Evolutionary conservation across 2,113 vertebrate species (phyloP).

Genomic region (Amphiprion percula): DNA sequence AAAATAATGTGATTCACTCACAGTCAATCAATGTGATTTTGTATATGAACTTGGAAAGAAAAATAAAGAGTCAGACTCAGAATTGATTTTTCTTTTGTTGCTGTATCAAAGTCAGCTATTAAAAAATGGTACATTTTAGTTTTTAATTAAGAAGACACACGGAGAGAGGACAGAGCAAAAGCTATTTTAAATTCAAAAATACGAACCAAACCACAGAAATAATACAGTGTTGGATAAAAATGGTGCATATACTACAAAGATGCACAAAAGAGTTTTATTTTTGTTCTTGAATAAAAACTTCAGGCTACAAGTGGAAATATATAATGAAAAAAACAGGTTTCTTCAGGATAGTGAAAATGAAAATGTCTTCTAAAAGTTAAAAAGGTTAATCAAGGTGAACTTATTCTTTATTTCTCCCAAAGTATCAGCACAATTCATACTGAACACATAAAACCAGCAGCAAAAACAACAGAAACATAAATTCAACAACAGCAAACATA

Average conservation of each 20-base stretch:
- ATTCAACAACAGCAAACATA: too few relatives aligned
- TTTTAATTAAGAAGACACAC: too few relatives aligned
- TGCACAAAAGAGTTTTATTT: neutral
- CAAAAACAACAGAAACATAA: too few relatives aligned
- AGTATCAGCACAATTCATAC: too few relatives aligned
- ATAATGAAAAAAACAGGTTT: too few relatives aligned
- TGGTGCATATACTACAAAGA: neutral
- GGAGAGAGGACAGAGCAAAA: neutral
- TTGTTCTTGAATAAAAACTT: neutral
- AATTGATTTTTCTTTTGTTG: neutral
- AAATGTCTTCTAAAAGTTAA: too few relatives aligned
- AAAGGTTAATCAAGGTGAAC: too few relatives aligned
- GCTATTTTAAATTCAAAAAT: neutral
- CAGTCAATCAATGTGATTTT: slow-evolving; percentile 36
- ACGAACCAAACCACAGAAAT: neutral
- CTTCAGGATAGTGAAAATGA: too few relatives aligned
- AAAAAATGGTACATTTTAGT: too few relatives aligned
- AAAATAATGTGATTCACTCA: slow-evolving; percentile 28
- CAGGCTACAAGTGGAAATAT: neutral
- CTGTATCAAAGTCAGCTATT: neutral
- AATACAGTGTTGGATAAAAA: neutral
- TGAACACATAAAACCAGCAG: too few relatives aligned
- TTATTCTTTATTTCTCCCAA: too few relatives aligned
- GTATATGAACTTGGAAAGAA: neutral
- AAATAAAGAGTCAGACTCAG: slow-evolving; percentile 34